These are phyloP conservation scores for Rattus rattus DNA, from an alignment of 2,113 vertebrate genomes.

Conservation along the genomic window DNA sequence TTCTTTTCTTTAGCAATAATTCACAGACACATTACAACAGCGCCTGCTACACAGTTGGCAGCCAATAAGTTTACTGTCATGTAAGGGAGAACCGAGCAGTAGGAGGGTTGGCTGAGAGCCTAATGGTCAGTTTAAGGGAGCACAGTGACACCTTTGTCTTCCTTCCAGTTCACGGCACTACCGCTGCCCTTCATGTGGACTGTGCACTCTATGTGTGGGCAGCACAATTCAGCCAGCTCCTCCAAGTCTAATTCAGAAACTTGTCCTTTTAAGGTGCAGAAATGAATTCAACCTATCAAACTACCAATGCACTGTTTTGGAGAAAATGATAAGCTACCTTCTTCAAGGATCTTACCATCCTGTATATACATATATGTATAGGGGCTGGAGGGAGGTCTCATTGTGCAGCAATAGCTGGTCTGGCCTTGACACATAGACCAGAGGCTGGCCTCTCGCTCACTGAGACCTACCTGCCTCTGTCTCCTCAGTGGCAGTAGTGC, in stretches of 20 bases:
- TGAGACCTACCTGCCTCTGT: not conserved
- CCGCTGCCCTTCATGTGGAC: not conserved
- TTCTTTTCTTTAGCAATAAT: not conserved
- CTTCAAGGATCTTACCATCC: not conserved
- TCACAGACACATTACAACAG: not conserved
- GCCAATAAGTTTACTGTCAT: not conserved
- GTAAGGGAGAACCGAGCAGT: not conserved
- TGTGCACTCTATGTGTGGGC: not conserved
- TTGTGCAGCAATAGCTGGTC: not conserved
- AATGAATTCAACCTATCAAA: not conserved
- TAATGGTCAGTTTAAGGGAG: fast-evolving
- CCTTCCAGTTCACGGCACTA: not conserved
- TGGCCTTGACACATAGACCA: not conserved
- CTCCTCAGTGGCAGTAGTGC: not conserved
- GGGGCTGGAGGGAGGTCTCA: not conserved
- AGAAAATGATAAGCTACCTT: not conserved
- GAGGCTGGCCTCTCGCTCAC: not conserved
- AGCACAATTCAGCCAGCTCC: not conserved
- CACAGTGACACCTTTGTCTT: not conserved
- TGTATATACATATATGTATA: too few species aligned
- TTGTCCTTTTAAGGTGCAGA: not conserved
- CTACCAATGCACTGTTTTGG: not conserved
- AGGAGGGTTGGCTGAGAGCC: not conserved
- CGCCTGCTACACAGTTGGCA: not conserved
- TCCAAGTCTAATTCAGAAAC: not conserved